Evolutionary conservation across 1,140 invertebrate species (phyloP), one percentile per base, ranked within the genome.

Genomic region (Tachypleus tridentatus): DNA sequence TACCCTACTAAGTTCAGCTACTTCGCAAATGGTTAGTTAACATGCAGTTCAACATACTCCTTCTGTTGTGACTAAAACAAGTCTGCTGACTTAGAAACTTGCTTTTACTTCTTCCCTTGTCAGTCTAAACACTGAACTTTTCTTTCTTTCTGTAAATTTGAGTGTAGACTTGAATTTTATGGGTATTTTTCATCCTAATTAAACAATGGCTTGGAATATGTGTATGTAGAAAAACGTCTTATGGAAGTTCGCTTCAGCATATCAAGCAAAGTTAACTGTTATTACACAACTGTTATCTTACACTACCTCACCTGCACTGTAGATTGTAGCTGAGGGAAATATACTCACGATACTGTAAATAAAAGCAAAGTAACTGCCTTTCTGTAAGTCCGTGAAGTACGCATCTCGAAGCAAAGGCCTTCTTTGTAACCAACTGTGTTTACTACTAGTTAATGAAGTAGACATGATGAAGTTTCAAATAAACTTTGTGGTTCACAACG

Each of bases 261-360:
- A 9, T 51, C 29, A 64, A 6, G 48, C 47, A 3, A 47, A 9
- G 4, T 59, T 49, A n/a, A 7, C 1, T 54, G 53, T 7, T n/a
- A 8, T 54, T 54, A 54, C n/a, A 29, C n/a, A 58, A 8, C 29
- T 48, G 52, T 9, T 8, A 9, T 48, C 7, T n/a, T 11, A 29
- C 29, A 29, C 29, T 29, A 29, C 29, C 29, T 29, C 29, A 29
- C 29, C 29, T 29, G 29, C 29, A 29, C 29, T 29, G 29, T 29
- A 29, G 29, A 29, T 29, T 29, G 29, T 29, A 29, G 29, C 29
- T 29, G 29, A 29, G 29, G 29, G 29, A 50, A n/a, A 11, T 53
- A 29, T 52, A 70, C 72, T 74, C 67, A 76, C 74, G n/a, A 75
- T 66, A 47, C 73, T 71, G 65, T 71, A 76, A 58, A 76, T 72